Evolutionary conservation across 2,888 invertebrate species (phyloP), one percentile per base, ranked within the genome.

Genomic region (Tuberolachnus salignus): DNA sequence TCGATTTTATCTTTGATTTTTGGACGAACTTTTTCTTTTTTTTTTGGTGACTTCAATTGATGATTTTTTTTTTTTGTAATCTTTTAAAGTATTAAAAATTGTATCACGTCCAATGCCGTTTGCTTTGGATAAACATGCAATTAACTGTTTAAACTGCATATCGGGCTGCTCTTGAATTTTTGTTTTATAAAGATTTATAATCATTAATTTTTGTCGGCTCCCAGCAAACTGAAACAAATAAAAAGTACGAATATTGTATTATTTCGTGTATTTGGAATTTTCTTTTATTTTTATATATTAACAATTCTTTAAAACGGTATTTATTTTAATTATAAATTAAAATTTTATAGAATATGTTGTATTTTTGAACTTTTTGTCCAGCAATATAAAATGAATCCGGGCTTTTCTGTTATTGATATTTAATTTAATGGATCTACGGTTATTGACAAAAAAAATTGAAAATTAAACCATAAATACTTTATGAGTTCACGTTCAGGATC

Each of bases 131-230:
- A 66, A 9, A 46, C n/a, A n/a, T n/a, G n/a, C 66, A n/a, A 66
- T 66, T 14, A 66, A 66, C 19, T n/a, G 19, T 23, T 44, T 66
- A 23, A 46, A 66, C 66, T 66, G 46, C 21, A 66, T 66, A 46
- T 66, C 21, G 11, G 46, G 19, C 14, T 66, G 46, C 14, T 67
- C 51, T 49, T 16, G 9, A 23, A 51, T 6, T 23, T 26, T 23
- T 14, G 21, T 16, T 11, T 67, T 51, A 21, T 67, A 67, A 51
- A 67, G 26, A 51, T 67, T 67, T 19, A 67, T 51, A 26, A 67
- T 67, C 10, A 67, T 51, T 0, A n/a, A 16, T 10, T 67, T 67
- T 19, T 67, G 67, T 11, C 67, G 10, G 23, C 11, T 67, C 26
- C 51, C 51, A n/a, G 26, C 51, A 51, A 67, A n/a, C n/a, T n/a